Evolutionary conservation across 2,797 vertebrate species (phyloP).

Genomic region (Rhinichthys osculus): DNA sequence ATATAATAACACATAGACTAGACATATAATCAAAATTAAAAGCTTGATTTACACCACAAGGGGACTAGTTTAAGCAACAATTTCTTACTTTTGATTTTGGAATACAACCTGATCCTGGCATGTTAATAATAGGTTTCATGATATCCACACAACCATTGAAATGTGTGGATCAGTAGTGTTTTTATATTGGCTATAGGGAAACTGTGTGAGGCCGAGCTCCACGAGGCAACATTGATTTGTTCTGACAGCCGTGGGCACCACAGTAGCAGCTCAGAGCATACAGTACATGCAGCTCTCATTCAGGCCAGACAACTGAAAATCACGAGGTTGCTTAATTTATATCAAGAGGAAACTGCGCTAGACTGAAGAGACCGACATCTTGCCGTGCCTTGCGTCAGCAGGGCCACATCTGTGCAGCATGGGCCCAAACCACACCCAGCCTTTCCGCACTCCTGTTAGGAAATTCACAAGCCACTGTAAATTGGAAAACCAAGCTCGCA

Average conservation of each 20-base stretch:
- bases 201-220: constrained; percentile 2
- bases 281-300: background rate
- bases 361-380: constrained; percentile 66
- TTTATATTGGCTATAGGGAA: background rate
- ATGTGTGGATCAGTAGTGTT: background rate
- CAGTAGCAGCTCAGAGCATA: constrained; percentile 56
- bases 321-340: constrained; percentile 34
- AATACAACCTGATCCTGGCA: background rate
- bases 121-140: background rate
- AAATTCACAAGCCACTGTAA: constrained; percentile 49
- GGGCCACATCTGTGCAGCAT: constrained; percentile 55
- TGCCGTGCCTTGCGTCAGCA: constrained; percentile 74
- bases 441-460: constrained; percentile 35
- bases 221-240: constrained; percentile 15
- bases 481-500: constrained; percentile 42
- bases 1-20: too few relatives aligned
- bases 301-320: constrained; percentile 22
- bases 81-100: background rate
- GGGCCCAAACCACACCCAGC: constrained; percentile 55
- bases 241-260: constrained; percentile 62
- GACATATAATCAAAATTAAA: too few relatives aligned
- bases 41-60: too few relatives aligned
- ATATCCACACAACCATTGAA: constrained; percentile 7
- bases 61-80: too few relatives aligned
- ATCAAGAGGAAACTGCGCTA: constrained; percentile 70